These are phyloP conservation scores for Cyphomyrmex costatus DNA, from an alignment of 1,140 invertebrate genomes.

Conservation along the genomic window DNA sequence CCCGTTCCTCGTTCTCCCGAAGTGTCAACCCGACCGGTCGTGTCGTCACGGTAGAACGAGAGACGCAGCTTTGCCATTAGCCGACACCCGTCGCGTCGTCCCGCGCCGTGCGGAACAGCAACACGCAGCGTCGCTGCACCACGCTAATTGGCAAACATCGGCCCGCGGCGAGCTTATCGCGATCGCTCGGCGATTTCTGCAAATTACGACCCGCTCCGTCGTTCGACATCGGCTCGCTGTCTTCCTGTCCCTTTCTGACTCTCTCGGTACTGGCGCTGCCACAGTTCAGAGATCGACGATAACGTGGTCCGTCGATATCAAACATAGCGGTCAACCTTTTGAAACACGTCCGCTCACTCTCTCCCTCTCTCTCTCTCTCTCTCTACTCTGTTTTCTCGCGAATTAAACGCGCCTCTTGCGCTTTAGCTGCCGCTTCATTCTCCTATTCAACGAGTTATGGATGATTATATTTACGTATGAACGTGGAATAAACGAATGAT, in stretches of 20 bases:
- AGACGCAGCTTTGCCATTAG: slow-evolving; percentile 81
- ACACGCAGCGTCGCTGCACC: slow-evolving; percentile 69
- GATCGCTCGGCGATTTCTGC: slow-evolving; percentile 80
- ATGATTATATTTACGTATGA: slow-evolving; percentile 20
- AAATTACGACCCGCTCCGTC: slow-evolving; percentile 76
- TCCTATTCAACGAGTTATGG: neutral
- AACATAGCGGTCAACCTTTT: slow-evolving; percentile 42
- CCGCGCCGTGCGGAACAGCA: slow-evolving; percentile 51
- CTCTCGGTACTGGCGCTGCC: slow-evolving; percentile 35
- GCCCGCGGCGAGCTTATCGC: slow-evolving; percentile 75
- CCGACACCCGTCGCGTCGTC: slow-evolving; percentile 74
- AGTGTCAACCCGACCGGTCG: slow-evolving; percentile 66
- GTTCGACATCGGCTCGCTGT: slow-evolving; percentile 65
- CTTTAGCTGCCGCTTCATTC: slow-evolving; percentile 4
- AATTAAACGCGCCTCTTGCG: slow-evolving; percentile 35
- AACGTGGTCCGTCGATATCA: slow-evolving; percentile 58
- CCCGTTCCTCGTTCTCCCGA: slow-evolving; percentile 36
- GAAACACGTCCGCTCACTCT: slow-evolving; percentile 15
- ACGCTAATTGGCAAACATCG: slow-evolving; percentile 83
- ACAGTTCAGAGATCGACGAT: slow-evolving; percentile 57
- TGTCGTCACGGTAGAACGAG: slow-evolving; percentile 71
- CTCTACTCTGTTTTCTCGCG: slow-evolving; percentile 27
- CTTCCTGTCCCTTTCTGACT: slow-evolving; percentile 29
- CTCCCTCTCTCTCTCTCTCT: neutral
- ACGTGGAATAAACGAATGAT: slow-evolving; percentile 26